These are phyloP conservation scores for Physeter macrocephalus DNA, from an alignment of 2,113 vertebrate genomes.

Conservation along the genomic window DNA sequence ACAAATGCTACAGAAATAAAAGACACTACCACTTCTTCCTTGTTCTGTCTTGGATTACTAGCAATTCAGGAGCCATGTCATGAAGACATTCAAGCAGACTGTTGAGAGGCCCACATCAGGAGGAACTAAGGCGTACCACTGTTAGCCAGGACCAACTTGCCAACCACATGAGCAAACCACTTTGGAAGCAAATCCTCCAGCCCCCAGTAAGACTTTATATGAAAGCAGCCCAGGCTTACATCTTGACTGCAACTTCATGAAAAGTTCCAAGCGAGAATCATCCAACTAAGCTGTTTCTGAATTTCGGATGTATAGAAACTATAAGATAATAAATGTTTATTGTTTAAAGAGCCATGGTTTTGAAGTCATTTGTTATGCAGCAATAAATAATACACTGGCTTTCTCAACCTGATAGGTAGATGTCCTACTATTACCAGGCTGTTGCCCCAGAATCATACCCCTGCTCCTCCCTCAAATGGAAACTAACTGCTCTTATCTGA, in stretches of 20 bases:
- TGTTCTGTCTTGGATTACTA: not conserved
- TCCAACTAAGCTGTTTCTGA: not conserved
- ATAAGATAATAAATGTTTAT: not conserved
- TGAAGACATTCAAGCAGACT: not conserved
- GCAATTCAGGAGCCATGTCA: not conserved
- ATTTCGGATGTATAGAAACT: not conserved
- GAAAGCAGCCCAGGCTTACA: not conserved
- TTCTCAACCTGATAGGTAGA: not conserved
- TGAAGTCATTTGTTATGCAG: not conserved
- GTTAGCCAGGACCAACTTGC: not conserved
- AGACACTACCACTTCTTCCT: not conserved
- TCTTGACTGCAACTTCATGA: not conserved
- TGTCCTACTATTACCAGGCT: not conserved
- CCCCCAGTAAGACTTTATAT: not conserved
- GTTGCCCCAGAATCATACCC: not conserved
- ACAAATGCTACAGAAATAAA: not conserved
- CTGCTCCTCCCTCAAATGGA: not conserved
- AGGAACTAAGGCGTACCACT: not conserved
- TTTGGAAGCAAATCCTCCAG: not conserved
- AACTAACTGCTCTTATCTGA: not conserved
- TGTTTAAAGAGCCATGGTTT: not conserved
- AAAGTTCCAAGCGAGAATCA: not conserved
- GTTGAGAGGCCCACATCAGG: not conserved
- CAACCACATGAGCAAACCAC: not conserved
- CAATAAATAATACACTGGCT: not conserved